These are phyloP conservation scores for Eilema griseolum DNA, from an alignment of 2,888 invertebrate species.

Conservation along the genomic window DNA sequence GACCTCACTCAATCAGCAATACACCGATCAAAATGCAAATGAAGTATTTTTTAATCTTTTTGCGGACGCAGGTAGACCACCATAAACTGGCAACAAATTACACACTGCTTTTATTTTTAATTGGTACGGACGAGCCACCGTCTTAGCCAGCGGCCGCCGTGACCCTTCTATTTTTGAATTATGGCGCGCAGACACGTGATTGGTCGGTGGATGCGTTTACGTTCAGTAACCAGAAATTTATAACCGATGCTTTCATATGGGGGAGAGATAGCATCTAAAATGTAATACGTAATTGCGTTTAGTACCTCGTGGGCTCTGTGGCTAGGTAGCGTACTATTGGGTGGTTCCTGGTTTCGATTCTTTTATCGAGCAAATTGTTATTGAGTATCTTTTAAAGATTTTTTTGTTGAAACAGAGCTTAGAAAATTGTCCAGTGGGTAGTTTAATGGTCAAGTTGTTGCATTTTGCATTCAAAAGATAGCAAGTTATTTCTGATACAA, in stretches of 20 bases:
- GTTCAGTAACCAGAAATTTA: constrained; percentile 50
- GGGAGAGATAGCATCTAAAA: constrained; percentile 67
- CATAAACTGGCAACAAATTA: constrained; percentile 84
- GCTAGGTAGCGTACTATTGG: not conserved
- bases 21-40: constrained; percentile 82
- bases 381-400: not conserved
- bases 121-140: constrained; percentile 82
- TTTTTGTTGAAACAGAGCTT: too few relatives aligned
- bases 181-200: constrained; percentile 82
- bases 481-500: too few relatives aligned
- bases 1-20: constrained; percentile 80
- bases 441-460: too few relatives aligned
- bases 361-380: not conserved
- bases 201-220: constrained; percentile 65
- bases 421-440: too few relatives aligned
- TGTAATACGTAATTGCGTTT: constrained; percentile 54
- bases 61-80: constrained; percentile 67
- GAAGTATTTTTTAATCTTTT: constrained; percentile 68
- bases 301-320: constrained; percentile 1
- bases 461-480: too few relatives aligned
- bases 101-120: constrained; percentile 84
- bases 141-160: constrained; percentile 76
- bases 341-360: not conserved
- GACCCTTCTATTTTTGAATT: constrained; percentile 82
- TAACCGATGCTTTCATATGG: constrained; percentile 60